Percentiles rank a stretch among this genome's conserved stretches.
phyloP scores from a whole-genome alignment of 2,888 invertebrate species.

The Papilio demoleus region DNA sequence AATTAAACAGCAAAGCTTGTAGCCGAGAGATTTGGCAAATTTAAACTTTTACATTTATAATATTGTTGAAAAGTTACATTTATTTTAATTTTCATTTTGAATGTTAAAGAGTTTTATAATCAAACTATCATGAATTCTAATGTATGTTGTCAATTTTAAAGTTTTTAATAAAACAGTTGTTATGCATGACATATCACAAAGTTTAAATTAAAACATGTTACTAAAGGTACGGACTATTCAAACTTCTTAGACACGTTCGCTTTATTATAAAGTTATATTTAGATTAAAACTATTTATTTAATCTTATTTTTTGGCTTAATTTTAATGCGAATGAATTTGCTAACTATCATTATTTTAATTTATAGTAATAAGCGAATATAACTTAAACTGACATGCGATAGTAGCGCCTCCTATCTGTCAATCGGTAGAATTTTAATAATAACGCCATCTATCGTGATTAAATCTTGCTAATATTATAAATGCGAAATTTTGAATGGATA shows the following conservation, averaged over 20 bases:
- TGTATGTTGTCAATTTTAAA: not conserved
- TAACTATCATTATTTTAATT: too few relatives aligned
- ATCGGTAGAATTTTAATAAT: not conserved
- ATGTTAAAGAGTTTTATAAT: not conserved
- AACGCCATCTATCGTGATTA: not conserved
- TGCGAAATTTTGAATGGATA: too few relatives aligned
- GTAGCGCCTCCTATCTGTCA: constrained; percentile 2
- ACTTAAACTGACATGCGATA: too few relatives aligned
- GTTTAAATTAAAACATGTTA: constrained; percentile 11
- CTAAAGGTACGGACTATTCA: not conserved
- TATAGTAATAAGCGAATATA: too few relatives aligned
- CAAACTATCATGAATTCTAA: not conserved
- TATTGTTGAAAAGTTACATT: too few relatives aligned
- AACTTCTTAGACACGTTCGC: not conserved
- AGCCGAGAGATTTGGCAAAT: too few relatives aligned
- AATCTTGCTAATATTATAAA: too few relatives aligned
- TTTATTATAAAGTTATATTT: not conserved
- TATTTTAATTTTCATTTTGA: too few relatives aligned
- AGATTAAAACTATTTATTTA: not conserved
- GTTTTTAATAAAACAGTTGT: not conserved
- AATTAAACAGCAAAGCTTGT: too few relatives aligned
- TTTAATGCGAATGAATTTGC: not conserved
- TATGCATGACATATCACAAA: constrained; percentile 18
- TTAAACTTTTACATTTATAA: too few relatives aligned
- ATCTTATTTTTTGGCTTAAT: not conserved